phyloP scores from a whole-genome alignment of 2,888 invertebrate species.

The Pedicia rivosa region DNA sequence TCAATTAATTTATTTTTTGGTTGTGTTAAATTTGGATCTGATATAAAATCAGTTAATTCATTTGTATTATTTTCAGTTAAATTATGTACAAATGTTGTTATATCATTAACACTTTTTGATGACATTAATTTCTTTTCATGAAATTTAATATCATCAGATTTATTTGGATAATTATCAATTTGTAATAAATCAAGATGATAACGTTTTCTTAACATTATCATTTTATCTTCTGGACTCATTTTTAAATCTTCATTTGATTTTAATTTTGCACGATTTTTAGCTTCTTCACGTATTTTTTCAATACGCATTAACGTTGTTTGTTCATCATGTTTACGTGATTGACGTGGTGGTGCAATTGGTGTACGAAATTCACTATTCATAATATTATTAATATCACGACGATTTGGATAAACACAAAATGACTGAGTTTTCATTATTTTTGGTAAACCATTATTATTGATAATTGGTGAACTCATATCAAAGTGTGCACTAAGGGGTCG shows the following conservation, averaged over 20 bases:
- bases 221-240: constrained; percentile 50
- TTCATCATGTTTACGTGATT: constrained; percentile 18
- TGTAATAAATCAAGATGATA: constrained; percentile 18
- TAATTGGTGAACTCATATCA: too few relatives aligned
- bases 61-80: constrained; percentile 9
- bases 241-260: constrained; percentile 60
- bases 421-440: constrained; percentile 28
- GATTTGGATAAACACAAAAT: constrained; percentile 16
- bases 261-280: constrained; percentile 45
- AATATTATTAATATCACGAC: constrained; percentile 9
- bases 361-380: constrained; percentile 32
- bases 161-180: constrained; percentile 10
- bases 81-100: constrained; percentile 19
- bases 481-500: too few relatives aligned
- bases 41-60: constrained; percentile 30
- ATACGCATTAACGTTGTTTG: constrained; percentile 24
- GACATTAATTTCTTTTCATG: constrained; percentile 27
- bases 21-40: constrained; percentile 45
- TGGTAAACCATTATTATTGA: too few relatives aligned
- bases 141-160: constrained; percentile 17
- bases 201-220: constrained; percentile 34
- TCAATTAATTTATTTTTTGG: too few relatives aligned
- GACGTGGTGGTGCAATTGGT: constrained; percentile 35
- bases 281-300: constrained; percentile 44
- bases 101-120: constrained; percentile 30